Evolutionary conservation across 1,140 invertebrate genomes (phyloP), one percentile per base, ranked within the genome.

Genomic region (Trichonephila inaurata): DNA sequence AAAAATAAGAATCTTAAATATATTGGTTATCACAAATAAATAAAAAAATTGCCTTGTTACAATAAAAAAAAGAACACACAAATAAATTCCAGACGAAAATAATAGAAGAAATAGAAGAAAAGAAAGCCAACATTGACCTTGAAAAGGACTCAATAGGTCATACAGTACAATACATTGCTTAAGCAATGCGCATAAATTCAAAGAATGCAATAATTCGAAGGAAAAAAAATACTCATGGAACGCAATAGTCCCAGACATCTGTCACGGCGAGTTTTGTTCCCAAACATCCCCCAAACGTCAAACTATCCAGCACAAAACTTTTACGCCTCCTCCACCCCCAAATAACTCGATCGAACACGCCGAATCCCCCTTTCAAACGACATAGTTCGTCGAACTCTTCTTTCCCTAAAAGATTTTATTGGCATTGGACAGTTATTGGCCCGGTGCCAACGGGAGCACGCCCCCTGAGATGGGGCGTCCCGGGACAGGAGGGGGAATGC

Each of bases 371-470:
- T 58, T 85, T 60, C 82, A 21, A 85, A 85, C 44, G 82, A n/a
- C 28, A 58, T 16, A 44, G 82, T 85, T 60, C 58, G 82, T 16
- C 82, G 82, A 85, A 85, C 82, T n/a, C 21, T 85, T n/a, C 44
- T 85, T 28, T 58, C 44, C 16, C 24, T n/a, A 58, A 33, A 85
- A 77, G 72, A 77, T 77, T 85, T 85, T 85, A 85, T 85, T 85
- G 44, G 82, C 82, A 60, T n/a, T 85, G 82, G 82, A 60, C 82
- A 58, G 58, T 60, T 85, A 85, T 85, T 85, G 82, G 82, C 44
- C 82, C n/a, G 19, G 58, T 85, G 82, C 82, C 82, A 85, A 85
- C 44, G 51, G 58, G 44, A 33, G 44, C 82, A 60, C 24, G 82
- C 44, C 82, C 82, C 44, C 44, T 44, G 0, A 7, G 44, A 44